phyloP scores from a whole-genome alignment of 2,888 invertebrate species.

The Tetramorium bicarinatum region DNA sequence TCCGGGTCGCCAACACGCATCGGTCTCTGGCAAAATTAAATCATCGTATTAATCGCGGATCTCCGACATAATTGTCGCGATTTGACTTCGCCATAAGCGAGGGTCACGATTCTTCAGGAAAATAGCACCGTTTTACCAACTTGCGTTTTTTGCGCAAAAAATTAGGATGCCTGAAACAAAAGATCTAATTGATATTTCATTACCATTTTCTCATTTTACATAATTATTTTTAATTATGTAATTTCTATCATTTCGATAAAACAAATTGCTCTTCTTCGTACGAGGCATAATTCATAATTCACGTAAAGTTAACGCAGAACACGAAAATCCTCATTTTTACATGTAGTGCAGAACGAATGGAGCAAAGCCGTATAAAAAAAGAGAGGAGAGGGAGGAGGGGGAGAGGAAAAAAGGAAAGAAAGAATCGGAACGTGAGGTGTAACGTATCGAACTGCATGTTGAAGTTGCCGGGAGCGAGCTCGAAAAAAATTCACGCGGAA shows the following conservation, averaged over 20 bases:
- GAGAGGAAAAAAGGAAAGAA: conserved; percentile 59
- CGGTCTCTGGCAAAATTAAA: conserved; percentile 68
- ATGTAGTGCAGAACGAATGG: conserved; percentile 63
- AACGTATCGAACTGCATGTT: conserved; percentile 77
- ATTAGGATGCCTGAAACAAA: neutral
- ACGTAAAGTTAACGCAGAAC: conserved; percentile 61
- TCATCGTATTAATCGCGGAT: conserved; percentile 56
- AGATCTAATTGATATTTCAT: neutral
- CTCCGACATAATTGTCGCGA: neutral
- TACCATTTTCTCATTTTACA: neutral
- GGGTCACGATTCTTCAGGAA: neutral
- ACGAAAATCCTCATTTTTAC: conserved; percentile 49
- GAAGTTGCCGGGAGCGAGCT: conserved; percentile 66
- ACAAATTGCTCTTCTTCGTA: conserved; percentile 43
- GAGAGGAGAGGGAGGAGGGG: neutral
- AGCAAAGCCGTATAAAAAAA: conserved; percentile 60
- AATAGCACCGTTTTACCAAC: neutral
- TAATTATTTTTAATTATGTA: neutral
- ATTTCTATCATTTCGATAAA: conserved; percentile 36
- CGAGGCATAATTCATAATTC: conserved; percentile 57
- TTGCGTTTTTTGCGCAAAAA: neutral
- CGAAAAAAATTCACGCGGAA: conserved; percentile 75
- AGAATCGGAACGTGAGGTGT: conserved; percentile 70
- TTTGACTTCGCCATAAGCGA: neutral
- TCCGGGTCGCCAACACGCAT: conserved; percentile 57